Conservation (phyloP, 2,113 vertebrate species). For the Electrona antarctica region DNA sequence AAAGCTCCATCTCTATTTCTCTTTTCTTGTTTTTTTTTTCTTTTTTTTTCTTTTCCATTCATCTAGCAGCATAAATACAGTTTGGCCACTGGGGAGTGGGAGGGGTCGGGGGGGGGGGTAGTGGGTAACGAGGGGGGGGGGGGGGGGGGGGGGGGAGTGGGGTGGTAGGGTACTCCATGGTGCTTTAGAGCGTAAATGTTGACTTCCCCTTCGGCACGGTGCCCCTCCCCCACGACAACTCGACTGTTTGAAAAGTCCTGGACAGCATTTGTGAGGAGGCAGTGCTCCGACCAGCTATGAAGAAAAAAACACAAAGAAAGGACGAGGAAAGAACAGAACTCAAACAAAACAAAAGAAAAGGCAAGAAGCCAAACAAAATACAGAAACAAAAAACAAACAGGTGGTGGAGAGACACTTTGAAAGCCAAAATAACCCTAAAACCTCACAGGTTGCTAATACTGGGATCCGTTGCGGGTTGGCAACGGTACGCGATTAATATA, state of each 20-base stretch:
- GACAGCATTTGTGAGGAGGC: constrained; percentile 77
- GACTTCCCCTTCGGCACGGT: constrained; percentile 72
- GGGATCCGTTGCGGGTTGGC: constrained; percentile 92
- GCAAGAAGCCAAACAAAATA: constrained; percentile 45
- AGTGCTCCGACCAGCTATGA: constrained; percentile 42
- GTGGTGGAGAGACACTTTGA: no score
- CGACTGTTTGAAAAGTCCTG: constrained; percentile 85
- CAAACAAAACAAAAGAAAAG: constrained; percentile 17
- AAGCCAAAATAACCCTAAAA: constrained; percentile 20
- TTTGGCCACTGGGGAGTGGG: constrained; percentile 95
- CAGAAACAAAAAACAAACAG: constrained; percentile 17
- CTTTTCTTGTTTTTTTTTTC: constrained; percentile 66
- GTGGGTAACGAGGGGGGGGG: constrained; percentile 83
- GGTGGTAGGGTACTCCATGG: constrained; percentile 84
- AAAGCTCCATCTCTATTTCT: constrained; percentile 80
- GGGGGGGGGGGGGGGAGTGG: constrained; percentile 65
- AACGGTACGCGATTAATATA: constrained; percentile 81
- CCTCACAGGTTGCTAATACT: constrained; percentile 92
- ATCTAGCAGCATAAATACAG: constrained; percentile 99
- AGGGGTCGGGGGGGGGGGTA: constrained; percentile 45
- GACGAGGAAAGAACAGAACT: neutral
- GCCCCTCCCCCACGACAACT: constrained; percentile 85
- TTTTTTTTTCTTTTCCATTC: constrained; percentile 78
- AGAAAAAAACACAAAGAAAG: constrained; percentile 34
- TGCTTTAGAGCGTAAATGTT: constrained; percentile 42